These are phyloP conservation scores for Meandrina meandrites DNA, from an alignment of 92 coral and sea anemone genomes.

Conservation along the genomic window DNA sequence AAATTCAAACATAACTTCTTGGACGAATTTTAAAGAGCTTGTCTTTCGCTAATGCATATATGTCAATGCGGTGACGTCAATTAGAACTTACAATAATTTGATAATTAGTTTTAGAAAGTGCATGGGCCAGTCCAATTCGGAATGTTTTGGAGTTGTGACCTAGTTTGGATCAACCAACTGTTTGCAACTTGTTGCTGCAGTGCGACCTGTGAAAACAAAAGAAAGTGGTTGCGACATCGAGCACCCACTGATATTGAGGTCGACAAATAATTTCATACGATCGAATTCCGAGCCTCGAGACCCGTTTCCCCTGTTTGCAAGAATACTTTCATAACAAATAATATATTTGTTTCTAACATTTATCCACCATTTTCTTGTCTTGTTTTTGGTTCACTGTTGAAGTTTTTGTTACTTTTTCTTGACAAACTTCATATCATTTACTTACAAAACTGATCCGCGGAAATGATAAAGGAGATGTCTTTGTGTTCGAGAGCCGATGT, in stretches of 20 bases:
- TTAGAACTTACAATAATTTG: neutral
- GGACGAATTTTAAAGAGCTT: neutral
- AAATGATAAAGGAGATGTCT: too few species aligned
- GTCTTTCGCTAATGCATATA: neutral
- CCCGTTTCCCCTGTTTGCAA: neutral
- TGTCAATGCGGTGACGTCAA: neutral
- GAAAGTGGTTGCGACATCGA: neutral
- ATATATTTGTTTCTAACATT: too few species aligned
- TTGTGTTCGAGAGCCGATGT: too few species aligned
- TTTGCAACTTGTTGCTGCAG: neutral
- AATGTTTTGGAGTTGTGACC: neutral
- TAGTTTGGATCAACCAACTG: neutral
- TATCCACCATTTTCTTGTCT: too few species aligned
- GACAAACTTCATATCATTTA: too few species aligned
- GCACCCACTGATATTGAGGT: too few species aligned
- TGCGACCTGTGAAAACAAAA: neutral
- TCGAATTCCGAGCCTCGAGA: neutral
- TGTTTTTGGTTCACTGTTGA: too few species aligned
- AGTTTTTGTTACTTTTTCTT: too few species aligned
- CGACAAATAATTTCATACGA: neutral
- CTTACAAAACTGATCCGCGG: too few species aligned
- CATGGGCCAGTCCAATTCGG: neutral
- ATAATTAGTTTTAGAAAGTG: neutral
- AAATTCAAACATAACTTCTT: neutral
- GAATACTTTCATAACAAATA: too few species aligned